These are phyloP conservation scores for Cryptotermes secundus DNA, from an alignment of 1,140 invertebrate genomes.

Conservation along the genomic window DNA sequence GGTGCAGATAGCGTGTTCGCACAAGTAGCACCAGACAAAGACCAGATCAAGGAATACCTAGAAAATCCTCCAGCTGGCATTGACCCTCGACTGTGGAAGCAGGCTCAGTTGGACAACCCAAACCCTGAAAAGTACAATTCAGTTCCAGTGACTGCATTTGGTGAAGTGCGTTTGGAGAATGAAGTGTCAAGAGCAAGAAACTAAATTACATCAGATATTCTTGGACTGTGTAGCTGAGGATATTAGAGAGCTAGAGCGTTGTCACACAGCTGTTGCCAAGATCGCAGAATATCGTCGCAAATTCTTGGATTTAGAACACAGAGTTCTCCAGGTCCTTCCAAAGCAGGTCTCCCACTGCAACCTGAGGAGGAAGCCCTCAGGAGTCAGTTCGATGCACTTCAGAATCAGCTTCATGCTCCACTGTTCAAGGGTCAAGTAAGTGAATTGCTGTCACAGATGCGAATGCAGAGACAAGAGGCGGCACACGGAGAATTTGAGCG, in stretches of 20 bases:
- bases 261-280: conserved; percentile 67
- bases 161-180: conserved; percentile 79
- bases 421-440: conserved; percentile 91
- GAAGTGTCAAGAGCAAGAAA: conserved; percentile 80
- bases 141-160: conserved; percentile 89
- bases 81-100: conserved; percentile 73
- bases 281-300: conserved; percentile 74
- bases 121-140: conserved; percentile 86
- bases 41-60: conserved; percentile 84
- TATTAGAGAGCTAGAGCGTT: conserved; percentile 70
- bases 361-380: conserved; percentile 88
- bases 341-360: conserved; percentile 80
- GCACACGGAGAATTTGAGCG: conserved; percentile 45
- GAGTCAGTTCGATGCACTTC: conserved; percentile 80
- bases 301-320: conserved; percentile 72
- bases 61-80: conserved; percentile 75
- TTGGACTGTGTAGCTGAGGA: conserved; percentile 74
- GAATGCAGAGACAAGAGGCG: conserved; percentile 69
- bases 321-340: conserved; percentile 69
- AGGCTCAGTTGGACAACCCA: conserved; percentile 91
- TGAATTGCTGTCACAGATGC: conserved; percentile 83
- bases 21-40: conserved; percentile 62
- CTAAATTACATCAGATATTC: conserved; percentile 71
- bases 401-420: conserved; percentile 82
- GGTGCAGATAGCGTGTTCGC: conserved; percentile 64